These are phyloP conservation scores for Leistus spinibarbis DNA, from an alignment of 2,888 invertebrate genomes.

Conservation along the genomic window DNA sequence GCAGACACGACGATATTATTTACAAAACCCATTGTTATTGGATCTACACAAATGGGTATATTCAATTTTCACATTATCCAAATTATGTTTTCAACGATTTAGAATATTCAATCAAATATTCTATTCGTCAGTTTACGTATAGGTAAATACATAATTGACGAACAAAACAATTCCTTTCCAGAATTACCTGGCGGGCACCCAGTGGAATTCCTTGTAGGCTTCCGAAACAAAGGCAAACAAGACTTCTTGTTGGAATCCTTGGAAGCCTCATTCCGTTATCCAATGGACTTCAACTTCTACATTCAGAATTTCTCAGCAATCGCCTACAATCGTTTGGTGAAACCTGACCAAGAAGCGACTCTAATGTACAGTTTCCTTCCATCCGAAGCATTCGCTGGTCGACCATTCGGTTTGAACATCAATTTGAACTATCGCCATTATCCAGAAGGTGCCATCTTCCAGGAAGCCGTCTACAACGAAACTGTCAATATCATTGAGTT, in stretches of 20 bases:
- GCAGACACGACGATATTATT: slow-evolving; percentile 92
- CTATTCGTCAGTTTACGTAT: too few species aligned
- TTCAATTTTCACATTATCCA: slow-evolving; percentile 16
- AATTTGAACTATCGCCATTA: slow-evolving; percentile 87
- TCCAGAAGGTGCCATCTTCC: slow-evolving; percentile 67
- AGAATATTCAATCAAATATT: too few species aligned
- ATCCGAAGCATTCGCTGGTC: slow-evolving; percentile 94
- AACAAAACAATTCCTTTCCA: slow-evolving; percentile 52
- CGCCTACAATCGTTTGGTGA: slow-evolving; percentile 84
- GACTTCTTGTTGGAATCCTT: slow-evolving; percentile 91
- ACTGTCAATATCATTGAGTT: slow-evolving; percentile 95
- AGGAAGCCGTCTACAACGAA: slow-evolving; percentile 97
- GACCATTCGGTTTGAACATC: slow-evolving; percentile 95
- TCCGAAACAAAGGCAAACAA: slow-evolving; percentile 90
- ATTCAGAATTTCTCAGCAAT: slow-evolving; percentile 98
- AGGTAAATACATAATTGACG: not conserved
- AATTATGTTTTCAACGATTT: not conserved
- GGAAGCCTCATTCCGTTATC: slow-evolving; percentile 98
- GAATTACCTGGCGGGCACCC: slow-evolving; percentile 91
- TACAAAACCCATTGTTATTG: slow-evolving; percentile 73
- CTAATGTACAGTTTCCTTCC: slow-evolving; percentile 94
- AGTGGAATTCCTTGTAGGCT: slow-evolving; percentile 95
- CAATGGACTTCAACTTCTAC: slow-evolving; percentile 97
- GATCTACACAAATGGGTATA: slow-evolving; percentile 70
- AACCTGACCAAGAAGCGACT: slow-evolving; percentile 91